Base-by-base conservation (phyloP, 2,888 invertebrate species). In the Dasypogon diadema region DNA sequence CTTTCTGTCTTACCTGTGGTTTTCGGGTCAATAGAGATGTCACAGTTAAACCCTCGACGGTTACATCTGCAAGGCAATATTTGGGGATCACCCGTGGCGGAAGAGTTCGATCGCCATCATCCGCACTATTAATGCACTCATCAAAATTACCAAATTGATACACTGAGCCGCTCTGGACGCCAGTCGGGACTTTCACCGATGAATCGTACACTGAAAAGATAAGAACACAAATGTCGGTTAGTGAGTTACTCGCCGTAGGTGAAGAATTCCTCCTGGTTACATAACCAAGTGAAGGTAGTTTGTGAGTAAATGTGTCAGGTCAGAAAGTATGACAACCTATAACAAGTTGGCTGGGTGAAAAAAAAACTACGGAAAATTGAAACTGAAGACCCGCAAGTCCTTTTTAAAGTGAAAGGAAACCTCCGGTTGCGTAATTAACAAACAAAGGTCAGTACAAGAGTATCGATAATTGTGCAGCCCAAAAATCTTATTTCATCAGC, bases 81-180 rank as follows among this genome's bases (percentile, higher is more conserved):
- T 92, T 91, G 34, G 82, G 79, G 46, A 76, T 80, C 22, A 84
- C 79, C 18, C 30, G 60, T 8, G 14, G 42, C 24, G 21, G 46
- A n/a, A n/a, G 46, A 26, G 10, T 51, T 26, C 85, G 83, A 0
- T 74, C 55, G 12, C 63, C 75, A 48, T 84, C 83, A 48, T 72
- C 26, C 10, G 63, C 87, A 18, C 85, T 83, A 51, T 83, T 80
- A 12, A 92, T 85, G 80, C 93, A 93, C 84, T 93, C 92, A 82
- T 93, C 92, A 81, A 90, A 93, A 84, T 93, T 92, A 0, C 93
- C 93, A 78, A 93, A 86, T 78, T 92, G 92, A 84, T 90, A 92
- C 0, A 89, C 88, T 10, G 91, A 89, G 2, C 92, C 92, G 79
- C 89, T 89, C 16, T 92, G 88, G 12, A 92, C 85, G 12, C 92